A percentile compares a stretch with the other conserved stretches of the same genome.
Evolutionary conservation across 2,113 vertebrate species (phyloP).

Genomic region (Oncorhynchus tshawytscha): DNA sequence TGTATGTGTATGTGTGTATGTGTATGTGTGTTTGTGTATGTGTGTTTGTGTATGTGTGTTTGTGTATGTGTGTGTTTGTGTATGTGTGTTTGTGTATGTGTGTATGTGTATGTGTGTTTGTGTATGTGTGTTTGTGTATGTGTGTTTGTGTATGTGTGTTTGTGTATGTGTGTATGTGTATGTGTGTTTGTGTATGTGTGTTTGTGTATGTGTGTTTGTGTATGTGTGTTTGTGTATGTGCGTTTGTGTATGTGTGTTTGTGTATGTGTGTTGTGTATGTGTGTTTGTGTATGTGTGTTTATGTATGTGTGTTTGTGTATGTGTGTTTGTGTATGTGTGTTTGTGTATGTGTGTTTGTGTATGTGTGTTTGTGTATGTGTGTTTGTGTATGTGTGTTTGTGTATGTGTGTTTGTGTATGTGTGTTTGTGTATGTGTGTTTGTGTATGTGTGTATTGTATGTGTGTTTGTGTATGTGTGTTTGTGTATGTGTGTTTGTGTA

Average conservation of each 20-base stretch:
- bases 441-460: not conserved
- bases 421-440: too few species aligned
- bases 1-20: too few species aligned
- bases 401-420: constrained; percentile 4
- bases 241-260: constrained; percentile 14
- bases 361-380: constrained; percentile 13
- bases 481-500: constrained; percentile 9
- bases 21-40: constrained; percentile 15
- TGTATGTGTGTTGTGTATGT: constrained; percentile 10
- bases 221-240: too few species aligned
- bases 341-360: not conserved
- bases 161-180: constrained; percentile 9
- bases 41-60: constrained; percentile 11
- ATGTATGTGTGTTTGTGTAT: constrained; percentile 2
- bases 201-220: not conserved
- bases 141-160: constrained; percentile 3
- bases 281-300: not conserved
- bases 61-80: not conserved
- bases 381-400: not conserved
- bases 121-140: constrained; percentile 9
- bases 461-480: constrained; percentile 3
- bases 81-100: constrained; percentile 5
- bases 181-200: constrained; percentile 8
- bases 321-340: too few species aligned
- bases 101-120: too few species aligned